A percentile compares a stretch with the other conserved stretches of the same genome.
Evolutionary conservation across 37 sponge, comb jelly and placozoan species (phyloP).

Genomic region (Hexactinellida sp.): DNA sequence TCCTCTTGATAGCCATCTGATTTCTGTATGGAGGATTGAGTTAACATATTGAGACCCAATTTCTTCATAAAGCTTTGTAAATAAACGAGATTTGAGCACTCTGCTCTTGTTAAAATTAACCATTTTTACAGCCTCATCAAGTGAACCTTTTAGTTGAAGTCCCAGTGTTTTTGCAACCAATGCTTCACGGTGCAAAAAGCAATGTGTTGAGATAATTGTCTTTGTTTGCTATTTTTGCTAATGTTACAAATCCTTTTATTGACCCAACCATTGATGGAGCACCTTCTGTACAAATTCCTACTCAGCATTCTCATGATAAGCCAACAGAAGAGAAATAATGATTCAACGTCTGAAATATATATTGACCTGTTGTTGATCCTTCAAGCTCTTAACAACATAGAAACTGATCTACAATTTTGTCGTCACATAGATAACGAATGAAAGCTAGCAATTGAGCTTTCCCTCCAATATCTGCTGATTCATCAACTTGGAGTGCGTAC

Average conservation of each 20-base stretch:
- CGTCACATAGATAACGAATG: not conserved
- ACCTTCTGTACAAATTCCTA: not conserved
- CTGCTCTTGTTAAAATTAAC: not conserved
- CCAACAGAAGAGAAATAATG: not conserved
- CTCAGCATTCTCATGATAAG: not conserved
- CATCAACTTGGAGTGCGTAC: not conserved
- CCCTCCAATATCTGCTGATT: slow-evolving; percentile 1
- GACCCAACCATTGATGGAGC: slow-evolving; percentile 14
- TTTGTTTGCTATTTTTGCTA: not conserved
- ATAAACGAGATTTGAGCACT: not conserved
- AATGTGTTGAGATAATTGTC: not conserved
- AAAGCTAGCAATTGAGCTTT: slow-evolving; percentile 6
- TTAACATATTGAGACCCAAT: not conserved
- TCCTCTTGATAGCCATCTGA: slow-evolving; percentile 2
- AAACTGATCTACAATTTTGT: not conserved
- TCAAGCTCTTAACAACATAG: not conserved
- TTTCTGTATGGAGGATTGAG: not conserved
- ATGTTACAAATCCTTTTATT: slow-evolving; percentile 7
- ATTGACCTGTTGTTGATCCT: not conserved
- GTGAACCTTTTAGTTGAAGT: slow-evolving; percentile 7
- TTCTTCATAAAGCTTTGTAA: slow-evolving; percentile 11
- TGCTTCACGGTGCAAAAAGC: slow-evolving; percentile 12
- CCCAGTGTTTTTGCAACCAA: not conserved
- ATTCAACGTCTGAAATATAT: not conserved
- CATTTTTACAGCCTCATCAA: not conserved